These are phyloP conservation scores for Paratrypauchen microcephalus DNA, from an alignment of 2,797 vertebrate genomes.

Conservation along the genomic window DNA sequence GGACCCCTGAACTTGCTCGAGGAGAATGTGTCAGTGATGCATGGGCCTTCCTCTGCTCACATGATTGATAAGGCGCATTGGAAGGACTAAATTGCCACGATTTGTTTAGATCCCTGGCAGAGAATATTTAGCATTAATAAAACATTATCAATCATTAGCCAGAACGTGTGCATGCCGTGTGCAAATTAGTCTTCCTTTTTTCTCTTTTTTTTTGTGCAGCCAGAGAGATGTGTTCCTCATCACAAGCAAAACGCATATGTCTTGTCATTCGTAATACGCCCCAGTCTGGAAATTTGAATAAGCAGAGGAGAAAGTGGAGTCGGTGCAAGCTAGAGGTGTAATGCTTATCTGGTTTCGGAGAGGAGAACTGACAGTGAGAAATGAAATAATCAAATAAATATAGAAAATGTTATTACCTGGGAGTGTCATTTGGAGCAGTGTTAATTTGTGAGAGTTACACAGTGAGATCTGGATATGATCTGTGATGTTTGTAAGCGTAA, in stretches of 20 bases:
- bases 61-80: constrained; percentile 74
- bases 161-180: constrained; percentile 36
- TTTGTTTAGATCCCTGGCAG: constrained; percentile 79
- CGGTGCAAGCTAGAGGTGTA: constrained; percentile 24
- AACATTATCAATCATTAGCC: constrained; percentile 83
- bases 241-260: constrained; percentile 61
- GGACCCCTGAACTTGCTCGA: constrained; percentile 45
- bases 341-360: constrained; percentile 33
- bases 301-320: constrained; percentile 44
- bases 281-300: constrained; percentile 53
- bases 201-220: constrained; percentile 18
- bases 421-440: constrained; percentile 6
- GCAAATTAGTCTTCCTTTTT: constrained; percentile 55
- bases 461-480: constrained; percentile 7
- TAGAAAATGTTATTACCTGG: constrained; percentile 7
- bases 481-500: no score
- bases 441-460: constrained; percentile 8
- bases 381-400: not conserved
- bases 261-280: constrained; percentile 54
- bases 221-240: constrained; percentile 56
- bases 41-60: constrained; percentile 49
- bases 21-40: constrained; percentile 67
- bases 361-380: constrained; percentile 26
- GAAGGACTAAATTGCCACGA: constrained; percentile 78
- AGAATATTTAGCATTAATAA: constrained; percentile 82